These are phyloP conservation scores for Chionis minor DNA, from an alignment of 2,113 vertebrate genomes.

Conservation along the genomic window DNA sequence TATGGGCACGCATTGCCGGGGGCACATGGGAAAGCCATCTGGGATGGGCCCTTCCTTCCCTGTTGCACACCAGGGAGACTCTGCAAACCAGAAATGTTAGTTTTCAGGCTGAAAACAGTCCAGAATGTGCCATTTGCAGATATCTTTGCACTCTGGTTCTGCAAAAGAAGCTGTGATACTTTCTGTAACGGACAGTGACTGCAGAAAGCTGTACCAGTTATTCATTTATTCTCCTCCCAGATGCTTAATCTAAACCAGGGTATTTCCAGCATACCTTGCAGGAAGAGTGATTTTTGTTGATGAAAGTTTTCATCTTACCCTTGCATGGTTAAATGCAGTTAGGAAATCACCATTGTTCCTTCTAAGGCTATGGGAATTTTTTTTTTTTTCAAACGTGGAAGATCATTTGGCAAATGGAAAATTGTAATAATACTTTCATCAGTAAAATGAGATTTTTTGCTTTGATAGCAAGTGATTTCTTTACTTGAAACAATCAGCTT, in stretches of 20 bases:
- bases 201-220: background rate
- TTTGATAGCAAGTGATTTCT: background rate
- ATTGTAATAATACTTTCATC: background rate
- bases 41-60: background rate
- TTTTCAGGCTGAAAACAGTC: background rate
- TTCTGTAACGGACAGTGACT: background rate
- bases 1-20: rapidly evolving
- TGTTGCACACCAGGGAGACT: background rate
- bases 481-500: background rate
- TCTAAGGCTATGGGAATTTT: background rate
- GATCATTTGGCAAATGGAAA: background rate
- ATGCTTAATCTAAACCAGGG: background rate
- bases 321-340: background rate
- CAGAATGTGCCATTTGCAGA: background rate
- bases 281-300: background rate
- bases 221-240: background rate
- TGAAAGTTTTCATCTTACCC: background rate
- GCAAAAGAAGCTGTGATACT: background rate
- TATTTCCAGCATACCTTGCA: background rate
- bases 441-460: background rate
- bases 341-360: background rate
- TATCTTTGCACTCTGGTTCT: background rate
- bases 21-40: background rate
- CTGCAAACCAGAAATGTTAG: background rate
- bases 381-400: background rate